These are phyloP conservation scores for Aptenodytes patagonicus DNA, from an alignment of 2,113 vertebrate species.

Conservation along the genomic window DNA sequence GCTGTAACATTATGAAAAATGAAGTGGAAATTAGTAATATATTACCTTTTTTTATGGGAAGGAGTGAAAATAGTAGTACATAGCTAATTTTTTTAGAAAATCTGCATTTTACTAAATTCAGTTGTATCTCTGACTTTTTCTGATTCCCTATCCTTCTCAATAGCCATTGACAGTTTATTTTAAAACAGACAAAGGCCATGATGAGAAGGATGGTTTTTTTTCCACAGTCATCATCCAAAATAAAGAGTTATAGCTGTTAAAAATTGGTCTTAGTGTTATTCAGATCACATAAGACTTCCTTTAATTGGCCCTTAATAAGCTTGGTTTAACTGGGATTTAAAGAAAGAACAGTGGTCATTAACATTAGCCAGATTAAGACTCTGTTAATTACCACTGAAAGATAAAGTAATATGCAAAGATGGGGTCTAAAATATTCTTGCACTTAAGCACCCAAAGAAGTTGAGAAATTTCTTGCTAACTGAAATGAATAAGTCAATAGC, in stretches of 20 bases:
- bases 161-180: not conserved
- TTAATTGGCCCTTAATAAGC: slow-evolving; percentile 85
- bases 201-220: not conserved
- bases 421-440: slow-evolving; percentile 69
- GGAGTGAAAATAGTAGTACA: not conserved
- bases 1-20: not conserved
- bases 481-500: slow-evolving; percentile 44
- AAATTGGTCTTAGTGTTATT: slow-evolving; percentile 73
- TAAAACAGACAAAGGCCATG: slow-evolving; percentile 28
- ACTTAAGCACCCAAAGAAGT: slow-evolving; percentile 56
- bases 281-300: slow-evolving; percentile 79
- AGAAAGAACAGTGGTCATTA: slow-evolving; percentile 84
- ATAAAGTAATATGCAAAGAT: slow-evolving; percentile 81
- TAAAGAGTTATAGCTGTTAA: slow-evolving; percentile 28
- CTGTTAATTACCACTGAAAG: slow-evolving; percentile 84
- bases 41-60: not conserved
- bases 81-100: not conserved
- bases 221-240: slow-evolving; percentile 51
- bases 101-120: not conserved
- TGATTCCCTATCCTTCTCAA: not conserved
- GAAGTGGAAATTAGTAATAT: not conserved
- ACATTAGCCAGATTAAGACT: slow-evolving; percentile 83
- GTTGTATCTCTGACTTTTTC: not conserved
- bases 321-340: slow-evolving; percentile 86
- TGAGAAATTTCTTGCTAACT: slow-evolving; percentile 52